Conservation (phyloP, 2,797 vertebrate genomes). For the Karalla daura region DNA sequence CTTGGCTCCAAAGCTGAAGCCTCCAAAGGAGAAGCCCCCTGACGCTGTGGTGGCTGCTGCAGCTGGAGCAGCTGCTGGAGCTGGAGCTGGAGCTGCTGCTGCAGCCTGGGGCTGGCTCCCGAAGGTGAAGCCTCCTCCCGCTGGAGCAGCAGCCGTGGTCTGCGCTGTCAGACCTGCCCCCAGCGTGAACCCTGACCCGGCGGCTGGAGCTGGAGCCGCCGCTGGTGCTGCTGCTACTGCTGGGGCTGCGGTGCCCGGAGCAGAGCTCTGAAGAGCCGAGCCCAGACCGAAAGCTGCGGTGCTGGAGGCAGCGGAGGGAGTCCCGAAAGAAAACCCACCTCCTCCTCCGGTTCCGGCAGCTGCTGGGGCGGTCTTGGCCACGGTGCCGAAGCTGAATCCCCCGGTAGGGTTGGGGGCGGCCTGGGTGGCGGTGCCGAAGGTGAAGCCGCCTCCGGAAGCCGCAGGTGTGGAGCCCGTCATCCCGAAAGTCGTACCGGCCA, state of each 20-base stretch:
- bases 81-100: not conserved
- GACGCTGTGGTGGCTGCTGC: conserved; percentile 12
- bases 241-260: conserved; percentile 73
- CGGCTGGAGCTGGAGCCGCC: conserved; percentile 61
- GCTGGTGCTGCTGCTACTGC: conserved; percentile 62
- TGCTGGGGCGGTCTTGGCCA: conserved; percentile 62
- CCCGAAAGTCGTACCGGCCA: conserved; percentile 57
- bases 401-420: conserved; percentile 30
- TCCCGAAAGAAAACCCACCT: conserved; percentile 83
- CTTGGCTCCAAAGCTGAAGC: conserved; percentile 80
- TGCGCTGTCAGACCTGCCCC: conserved; percentile 58
- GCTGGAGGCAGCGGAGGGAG: conserved; percentile 72
- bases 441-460: conserved; percentile 70
- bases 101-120: conserved; percentile 55
- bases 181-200: conserved; percentile 76
- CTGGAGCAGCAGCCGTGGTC: conserved; percentile 64
- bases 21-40: conserved; percentile 63
- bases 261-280: conserved; percentile 69
- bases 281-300: conserved; percentile 83
- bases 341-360: too few species aligned
- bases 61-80: not conserved
- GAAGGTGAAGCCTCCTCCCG: conserved; percentile 79
- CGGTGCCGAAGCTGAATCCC: conserved; percentile 68
- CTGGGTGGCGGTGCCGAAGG: conserved; percentile 60
- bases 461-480: conserved; percentile 57